Percentiles rank a stretch among this genome's conserved stretches.
Conservation (phyloP, 2,888 invertebrate genomes). For the Oithona nana region DNA sequence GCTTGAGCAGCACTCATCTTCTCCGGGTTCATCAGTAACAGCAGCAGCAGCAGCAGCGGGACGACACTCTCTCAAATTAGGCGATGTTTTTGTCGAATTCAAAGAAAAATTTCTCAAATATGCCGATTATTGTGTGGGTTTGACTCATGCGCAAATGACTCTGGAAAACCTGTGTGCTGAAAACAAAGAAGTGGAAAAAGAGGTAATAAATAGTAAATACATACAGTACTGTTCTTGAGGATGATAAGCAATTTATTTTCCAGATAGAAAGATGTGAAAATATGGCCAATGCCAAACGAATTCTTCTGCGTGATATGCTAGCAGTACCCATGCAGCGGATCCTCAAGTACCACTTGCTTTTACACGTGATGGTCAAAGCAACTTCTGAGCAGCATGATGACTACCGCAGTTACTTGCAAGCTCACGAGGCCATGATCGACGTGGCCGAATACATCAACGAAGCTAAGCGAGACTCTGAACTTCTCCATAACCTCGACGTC, state of each 20-base stretch:
- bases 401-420: constrained; percentile 35
- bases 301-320: constrained; percentile 80
- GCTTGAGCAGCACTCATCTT: too few species aligned
- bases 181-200: neutral
- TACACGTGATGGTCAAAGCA: constrained; percentile 53
- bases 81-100: constrained; percentile 73
- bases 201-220: constrained; percentile 59
- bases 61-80: constrained; percentile 35
- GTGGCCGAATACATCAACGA: constrained; percentile 94
- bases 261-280: constrained; percentile 59
- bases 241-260: too few species aligned
- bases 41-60: too few species aligned
- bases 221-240: constrained; percentile 24
- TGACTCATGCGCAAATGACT: constrained; percentile 58
- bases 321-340: constrained; percentile 97
- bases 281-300: constrained; percentile 68
- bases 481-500: constrained; percentile 62
- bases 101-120: constrained; percentile 78
- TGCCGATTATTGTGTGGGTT: constrained; percentile 85
- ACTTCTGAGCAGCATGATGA: constrained; percentile 52
- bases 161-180: neutral
- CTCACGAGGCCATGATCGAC: constrained; percentile 88
- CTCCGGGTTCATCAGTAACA: too few species aligned
- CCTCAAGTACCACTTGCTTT: constrained; percentile 81
- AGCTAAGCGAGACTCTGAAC: constrained; percentile 88